Conservation (phyloP, 2,888 invertebrate species). For the Leptopilina myrica region DNA sequence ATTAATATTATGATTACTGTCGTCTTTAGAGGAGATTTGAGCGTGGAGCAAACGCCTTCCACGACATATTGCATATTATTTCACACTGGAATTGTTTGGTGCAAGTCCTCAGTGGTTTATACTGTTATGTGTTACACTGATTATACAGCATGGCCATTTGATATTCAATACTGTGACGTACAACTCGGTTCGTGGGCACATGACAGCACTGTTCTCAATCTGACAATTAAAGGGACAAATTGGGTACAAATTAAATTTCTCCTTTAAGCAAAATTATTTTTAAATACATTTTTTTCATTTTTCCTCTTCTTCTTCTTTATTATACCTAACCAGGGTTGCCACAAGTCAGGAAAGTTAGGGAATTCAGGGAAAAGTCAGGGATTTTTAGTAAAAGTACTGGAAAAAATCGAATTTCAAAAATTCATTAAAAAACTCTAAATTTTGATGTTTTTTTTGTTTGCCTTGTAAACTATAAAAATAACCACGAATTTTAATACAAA, state of each 20-base stretch:
- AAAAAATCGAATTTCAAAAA: too few species aligned
- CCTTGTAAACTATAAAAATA: too few species aligned
- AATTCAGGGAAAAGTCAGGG: too few species aligned
- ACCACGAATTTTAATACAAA: too few species aligned
- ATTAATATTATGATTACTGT: not conserved
- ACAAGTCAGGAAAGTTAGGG: too few species aligned
- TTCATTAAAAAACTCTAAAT: too few species aligned
- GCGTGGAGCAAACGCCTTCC: not conserved
- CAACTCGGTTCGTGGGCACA: constrained; percentile 24
- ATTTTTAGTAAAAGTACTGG: too few species aligned
- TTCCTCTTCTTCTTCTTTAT: too few species aligned
- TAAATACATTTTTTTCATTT: too few species aligned
- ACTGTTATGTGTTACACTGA: constrained; percentile 23
- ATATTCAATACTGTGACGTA: constrained; percentile 30
- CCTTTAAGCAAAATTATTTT: too few species aligned
- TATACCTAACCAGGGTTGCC: too few species aligned
- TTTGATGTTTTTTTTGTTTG: too few species aligned
- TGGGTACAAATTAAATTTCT: not conserved
- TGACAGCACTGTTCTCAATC: constrained; percentile 12
- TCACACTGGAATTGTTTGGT: not conserved
- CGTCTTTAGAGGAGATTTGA: constrained; percentile 3
- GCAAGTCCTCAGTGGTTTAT: constrained; percentile 8
- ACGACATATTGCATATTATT: constrained; percentile 2
- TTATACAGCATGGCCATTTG: constrained; percentile 26
- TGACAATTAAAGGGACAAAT: constrained; percentile 7